Percentiles rank a stretch among this genome's conserved stretches.
Evolutionary conservation across 2,797 vertebrate species (phyloP).

Genomic region (Selene dorsalis): DNA sequence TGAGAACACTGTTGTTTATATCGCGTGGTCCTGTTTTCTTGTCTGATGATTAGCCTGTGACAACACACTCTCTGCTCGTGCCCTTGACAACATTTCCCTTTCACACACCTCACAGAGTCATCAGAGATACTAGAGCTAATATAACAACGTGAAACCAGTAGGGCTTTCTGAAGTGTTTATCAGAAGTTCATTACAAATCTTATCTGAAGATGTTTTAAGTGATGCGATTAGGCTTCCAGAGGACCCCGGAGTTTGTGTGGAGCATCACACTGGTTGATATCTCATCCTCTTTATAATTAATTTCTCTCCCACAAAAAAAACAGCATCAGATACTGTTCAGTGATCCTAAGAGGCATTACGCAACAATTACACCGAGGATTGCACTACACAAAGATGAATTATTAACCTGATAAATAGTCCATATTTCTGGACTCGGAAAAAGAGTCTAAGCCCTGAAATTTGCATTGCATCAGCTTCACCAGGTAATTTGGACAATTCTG

Average conservation of each 20-base stretch:
- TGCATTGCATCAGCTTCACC: slow-evolving; percentile 9
- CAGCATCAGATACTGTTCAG: slow-evolving; percentile 61
- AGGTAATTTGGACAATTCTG: slow-evolving; percentile 11
- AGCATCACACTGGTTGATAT: slow-evolving; percentile 66
- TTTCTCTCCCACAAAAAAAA: slow-evolving; percentile 58
- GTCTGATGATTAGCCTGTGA: slow-evolving; percentile 1
- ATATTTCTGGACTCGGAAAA: slow-evolving; percentile 30
- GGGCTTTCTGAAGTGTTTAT: slow-evolving; percentile 65
- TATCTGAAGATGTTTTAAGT: slow-evolving; percentile 77
- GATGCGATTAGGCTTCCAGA: slow-evolving; percentile 73
- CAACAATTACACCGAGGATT: slow-evolving; percentile 63
- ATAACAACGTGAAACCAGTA: slow-evolving; percentile 40
- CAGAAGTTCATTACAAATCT: slow-evolving; percentile 72
- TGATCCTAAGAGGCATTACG: slow-evolving; percentile 69
- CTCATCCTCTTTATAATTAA: slow-evolving; percentile 76
- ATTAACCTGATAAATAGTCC: slow-evolving; percentile 58
- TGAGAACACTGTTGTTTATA: slow-evolving; percentile 6
- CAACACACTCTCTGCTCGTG: not conserved
- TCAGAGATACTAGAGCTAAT: slow-evolving; percentile 38
- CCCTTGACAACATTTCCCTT: slow-evolving; percentile 22
- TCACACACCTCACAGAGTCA: slow-evolving; percentile 30
- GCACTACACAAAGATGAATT: slow-evolving; percentile 44
- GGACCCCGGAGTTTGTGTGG: slow-evolving; percentile 63
- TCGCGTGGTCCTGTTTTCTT: slow-evolving; percentile 7
- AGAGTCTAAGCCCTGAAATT: not conserved